Evolutionary conservation across 2,797 vertebrate species (phyloP).

Genomic region (Emys orbicularis): DNA sequence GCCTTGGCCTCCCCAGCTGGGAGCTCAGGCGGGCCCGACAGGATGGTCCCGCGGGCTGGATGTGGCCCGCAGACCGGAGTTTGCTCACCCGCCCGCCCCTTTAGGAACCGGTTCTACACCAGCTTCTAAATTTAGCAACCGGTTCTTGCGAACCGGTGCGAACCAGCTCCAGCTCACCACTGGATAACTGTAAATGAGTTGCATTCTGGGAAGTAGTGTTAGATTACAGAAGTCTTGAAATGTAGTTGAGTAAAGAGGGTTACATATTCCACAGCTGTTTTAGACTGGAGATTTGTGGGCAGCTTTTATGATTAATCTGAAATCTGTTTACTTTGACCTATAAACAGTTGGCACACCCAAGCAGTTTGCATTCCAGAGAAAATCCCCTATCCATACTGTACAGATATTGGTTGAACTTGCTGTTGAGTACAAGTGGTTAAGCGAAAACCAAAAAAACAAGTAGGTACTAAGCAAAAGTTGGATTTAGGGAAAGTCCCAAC

Average conservation of each 20-base stretch:
- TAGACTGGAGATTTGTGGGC: neutral
- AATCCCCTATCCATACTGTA: neutral
- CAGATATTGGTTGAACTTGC: neutral
- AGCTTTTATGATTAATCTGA: neutral
- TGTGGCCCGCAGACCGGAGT: too few species aligned
- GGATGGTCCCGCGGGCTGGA: too few species aligned
- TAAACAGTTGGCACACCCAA: neutral
- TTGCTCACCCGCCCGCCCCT: too few species aligned
- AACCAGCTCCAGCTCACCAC: too few species aligned
- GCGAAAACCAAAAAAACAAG: neutral
- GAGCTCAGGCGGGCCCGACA: too few species aligned
- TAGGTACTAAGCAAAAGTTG: neutral
- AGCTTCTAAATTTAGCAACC: too few species aligned
- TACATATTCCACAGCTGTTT: slow-evolving; percentile 2
- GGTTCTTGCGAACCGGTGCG: too few species aligned
- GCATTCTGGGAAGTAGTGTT: neutral
- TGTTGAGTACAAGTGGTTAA: neutral
- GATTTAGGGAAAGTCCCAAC: accelerated
- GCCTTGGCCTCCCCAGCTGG: too few species aligned
- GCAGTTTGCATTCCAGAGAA: neutral
- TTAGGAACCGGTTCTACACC: too few species aligned
- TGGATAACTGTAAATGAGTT: neutral
- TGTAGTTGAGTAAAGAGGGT: neutral
- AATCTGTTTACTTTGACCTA: neutral
- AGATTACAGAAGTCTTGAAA: slow-evolving; percentile 5